A percentile compares a stretch with the other conserved stretches of the same genome.
Conservation (phyloP, 1,140 invertebrate species). For the Diorhabda sublineata region DNA sequence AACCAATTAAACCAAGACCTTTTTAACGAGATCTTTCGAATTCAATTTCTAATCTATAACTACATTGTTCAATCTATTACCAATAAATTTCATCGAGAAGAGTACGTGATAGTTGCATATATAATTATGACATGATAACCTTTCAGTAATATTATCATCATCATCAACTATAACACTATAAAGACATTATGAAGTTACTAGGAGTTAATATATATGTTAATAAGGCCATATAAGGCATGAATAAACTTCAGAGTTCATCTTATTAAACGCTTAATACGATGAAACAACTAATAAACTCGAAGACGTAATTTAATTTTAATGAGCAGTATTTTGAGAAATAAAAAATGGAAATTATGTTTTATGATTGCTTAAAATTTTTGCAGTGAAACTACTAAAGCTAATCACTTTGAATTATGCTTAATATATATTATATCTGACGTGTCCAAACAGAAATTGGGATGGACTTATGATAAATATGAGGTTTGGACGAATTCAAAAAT, state of each 20-base stretch:
- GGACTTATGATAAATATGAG: too few species aligned
- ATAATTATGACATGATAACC: conserved; percentile 2
- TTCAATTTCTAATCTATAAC: too few species aligned
- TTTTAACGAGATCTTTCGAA: too few species aligned
- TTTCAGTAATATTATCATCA: neutral
- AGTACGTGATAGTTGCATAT: too few species aligned
- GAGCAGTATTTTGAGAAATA: neutral
- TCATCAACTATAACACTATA: neutral
- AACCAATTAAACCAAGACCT: too few species aligned
- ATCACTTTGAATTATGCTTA: too few species aligned
- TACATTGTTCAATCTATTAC: too few species aligned
- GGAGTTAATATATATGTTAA: neutral
- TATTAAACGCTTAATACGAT: conserved; percentile 3
- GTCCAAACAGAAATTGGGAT: too few species aligned
- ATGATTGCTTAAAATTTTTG: neutral
- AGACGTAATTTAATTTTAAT: neutral
- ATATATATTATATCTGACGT: too few species aligned
- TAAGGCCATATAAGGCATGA: neutral
- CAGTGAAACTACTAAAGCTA: too few species aligned
- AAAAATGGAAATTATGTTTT: neutral
- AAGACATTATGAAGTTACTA: neutral
- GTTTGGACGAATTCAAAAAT: too few species aligned
- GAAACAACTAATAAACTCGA: neutral
- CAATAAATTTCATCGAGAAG: too few species aligned
- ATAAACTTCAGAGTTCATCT: neutral